A percentile compares a stretch with the other conserved stretches of the same genome.
phyloP scores from a whole-genome alignment of 2,113 vertebrate species.

The Oriolus oriolus region DNA sequence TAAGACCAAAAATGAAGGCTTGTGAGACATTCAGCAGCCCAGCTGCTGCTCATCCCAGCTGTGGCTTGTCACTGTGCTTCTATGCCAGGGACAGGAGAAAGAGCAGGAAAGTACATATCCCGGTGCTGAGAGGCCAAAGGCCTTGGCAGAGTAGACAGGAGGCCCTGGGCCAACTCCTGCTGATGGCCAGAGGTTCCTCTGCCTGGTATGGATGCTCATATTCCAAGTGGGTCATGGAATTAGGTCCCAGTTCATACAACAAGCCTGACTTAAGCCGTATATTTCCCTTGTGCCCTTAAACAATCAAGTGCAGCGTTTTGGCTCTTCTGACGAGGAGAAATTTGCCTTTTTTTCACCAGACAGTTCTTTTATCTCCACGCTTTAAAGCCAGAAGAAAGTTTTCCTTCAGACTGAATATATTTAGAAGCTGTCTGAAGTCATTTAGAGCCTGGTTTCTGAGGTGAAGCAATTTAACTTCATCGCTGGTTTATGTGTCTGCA shows the following conservation, averaged over 20 bases:
- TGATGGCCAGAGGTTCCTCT: background rate
- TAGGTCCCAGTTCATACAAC: background rate
- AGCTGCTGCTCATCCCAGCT: background rate
- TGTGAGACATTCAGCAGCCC: background rate
- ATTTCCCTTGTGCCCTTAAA: background rate
- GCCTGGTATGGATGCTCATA: background rate
- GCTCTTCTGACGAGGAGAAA: background rate
- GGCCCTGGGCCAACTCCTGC: background rate
- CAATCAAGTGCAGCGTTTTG: background rate
- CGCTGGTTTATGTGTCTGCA: background rate
- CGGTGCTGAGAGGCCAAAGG: background rate
- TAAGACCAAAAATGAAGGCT: background rate
- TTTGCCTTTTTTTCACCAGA: background rate
- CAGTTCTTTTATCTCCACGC: background rate
- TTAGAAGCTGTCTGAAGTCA: constrained; percentile 38
- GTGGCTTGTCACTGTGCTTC: accelerated
- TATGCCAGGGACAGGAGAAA: background rate
- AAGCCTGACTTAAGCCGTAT: background rate
- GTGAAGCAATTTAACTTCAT: constrained; percentile 34
- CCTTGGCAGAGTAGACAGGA: background rate
- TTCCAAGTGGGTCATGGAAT: background rate
- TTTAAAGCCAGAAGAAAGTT: constrained; percentile 32
- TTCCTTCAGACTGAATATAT: constrained; percentile 1
- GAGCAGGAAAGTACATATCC: background rate
- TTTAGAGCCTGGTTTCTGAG: constrained; percentile 14